Conservation (phyloP, 1,140 invertebrate species). For the Trichomalopsis sarcophagae region DNA sequence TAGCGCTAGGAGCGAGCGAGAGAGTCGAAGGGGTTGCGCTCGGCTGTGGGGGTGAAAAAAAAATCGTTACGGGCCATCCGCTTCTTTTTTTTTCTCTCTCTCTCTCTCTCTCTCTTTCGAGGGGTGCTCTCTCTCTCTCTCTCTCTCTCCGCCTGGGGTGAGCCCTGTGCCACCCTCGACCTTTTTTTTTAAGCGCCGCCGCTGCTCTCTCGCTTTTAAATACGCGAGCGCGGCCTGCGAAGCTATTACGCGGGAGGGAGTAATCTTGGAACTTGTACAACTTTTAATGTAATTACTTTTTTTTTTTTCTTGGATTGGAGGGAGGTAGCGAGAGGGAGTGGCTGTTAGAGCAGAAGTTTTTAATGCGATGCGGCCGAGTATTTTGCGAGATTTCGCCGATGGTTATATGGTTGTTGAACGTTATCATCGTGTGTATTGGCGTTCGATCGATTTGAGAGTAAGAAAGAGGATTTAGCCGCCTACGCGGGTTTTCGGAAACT, state of each 20-base stretch:
- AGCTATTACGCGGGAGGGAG: constrained; percentile 49
- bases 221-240: constrained; percentile 28
- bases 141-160: constrained; percentile 59
- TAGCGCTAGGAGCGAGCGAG: constrained; percentile 59
- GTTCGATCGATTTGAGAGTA: neutral
- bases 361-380: neutral
- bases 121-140: constrained; percentile 52
- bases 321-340: neutral
- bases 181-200: constrained; percentile 50
- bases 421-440: neutral
- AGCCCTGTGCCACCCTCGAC: constrained; percentile 59
- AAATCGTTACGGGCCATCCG: constrained; percentile 70
- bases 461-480: neutral
- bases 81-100: constrained; percentile 63
- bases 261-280: constrained; percentile 42
- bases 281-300: constrained; percentile 52
- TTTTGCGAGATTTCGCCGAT: too few relatives aligned
- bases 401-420: too few relatives aligned
- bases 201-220: constrained; percentile 38
- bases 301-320: constrained; percentile 24
- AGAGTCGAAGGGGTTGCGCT: constrained; percentile 58
- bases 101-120: constrained; percentile 47
- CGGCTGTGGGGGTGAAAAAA: constrained; percentile 62
- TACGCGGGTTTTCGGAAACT: neutral
- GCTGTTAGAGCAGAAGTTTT: neutral